Evolutionary conservation across 2,797 vertebrate genomes (phyloP), one percentile per base, ranked within the genome.

Genomic region (Fringilla coelebs): DNA sequence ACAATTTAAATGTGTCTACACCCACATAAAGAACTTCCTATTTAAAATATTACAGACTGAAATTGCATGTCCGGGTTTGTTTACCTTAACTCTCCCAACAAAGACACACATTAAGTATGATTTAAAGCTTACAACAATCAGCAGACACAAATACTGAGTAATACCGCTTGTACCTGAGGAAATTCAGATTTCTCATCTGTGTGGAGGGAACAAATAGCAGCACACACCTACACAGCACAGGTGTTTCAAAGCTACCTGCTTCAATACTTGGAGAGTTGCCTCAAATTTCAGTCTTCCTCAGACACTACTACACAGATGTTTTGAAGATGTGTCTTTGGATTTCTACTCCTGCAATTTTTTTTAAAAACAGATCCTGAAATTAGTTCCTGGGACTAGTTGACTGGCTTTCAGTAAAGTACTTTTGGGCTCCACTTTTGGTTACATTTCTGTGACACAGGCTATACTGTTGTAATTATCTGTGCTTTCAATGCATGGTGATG

Each of bases 401-500:
- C 85, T 68, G 84, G 80, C 68, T 97, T 96, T 95, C 92, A 93
- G 63, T 82, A 84, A 93, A 96, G 93, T 70, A 96, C 92, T 85
- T 96, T 94, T 88, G 97, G 96, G 93, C 96, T 93, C 92, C 55
- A 21, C 85, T 96, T 93, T 70, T 52, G 75, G 95, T 92, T 97
- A 63, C 85, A 89, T 96, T 97, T 95, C 63, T 79, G 81, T 95
- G 95, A 96, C 95, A 96, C 88, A 76, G 94, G 94, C 94, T 97
- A 92, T 83, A 90, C 93, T 97, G 97, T 96, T 97, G 97, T 97
- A 97, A 97, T 97, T 97, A 97, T 94, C 93, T 96, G 92, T 96
- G 96, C 94, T 95, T 94, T 84, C 94, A 84, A 90, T 97, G 96
- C 96, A 96, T 68, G 75, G 96, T 72, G 96, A 97, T 91, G 97